Evolutionary conservation across 2,888 invertebrate genomes (phyloP).

Genomic region (Aquatica leii): DNA sequence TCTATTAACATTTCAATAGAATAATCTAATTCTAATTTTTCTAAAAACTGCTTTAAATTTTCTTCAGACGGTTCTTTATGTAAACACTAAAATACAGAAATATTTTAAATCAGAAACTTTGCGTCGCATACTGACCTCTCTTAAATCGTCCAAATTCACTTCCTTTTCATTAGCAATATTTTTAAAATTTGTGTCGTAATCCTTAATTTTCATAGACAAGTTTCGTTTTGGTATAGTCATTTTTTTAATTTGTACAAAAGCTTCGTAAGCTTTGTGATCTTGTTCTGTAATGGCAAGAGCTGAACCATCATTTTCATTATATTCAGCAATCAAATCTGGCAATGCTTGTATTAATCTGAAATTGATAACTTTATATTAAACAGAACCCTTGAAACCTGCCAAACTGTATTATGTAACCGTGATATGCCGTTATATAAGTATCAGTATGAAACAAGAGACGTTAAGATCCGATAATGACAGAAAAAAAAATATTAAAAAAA

Average conservation of each 20-base stretch:
- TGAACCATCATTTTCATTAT: slow-evolving; percentile 21
- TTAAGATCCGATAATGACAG: no score
- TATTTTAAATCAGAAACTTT: slow-evolving; percentile 17
- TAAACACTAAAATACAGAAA: slow-evolving; percentile 47
- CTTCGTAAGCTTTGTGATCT: slow-evolving; percentile 2
- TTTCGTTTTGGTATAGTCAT: slow-evolving; percentile 20
- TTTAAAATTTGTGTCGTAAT: slow-evolving; percentile 47
- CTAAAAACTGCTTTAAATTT: slow-evolving; percentile 43
- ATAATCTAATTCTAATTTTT: slow-evolving; percentile 45
- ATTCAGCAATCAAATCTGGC: slow-evolving; percentile 43
- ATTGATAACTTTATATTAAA: no score
- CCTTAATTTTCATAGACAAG: slow-evolving; percentile 40
- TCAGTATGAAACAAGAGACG: no score
- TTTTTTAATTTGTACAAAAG: slow-evolving; percentile 8
- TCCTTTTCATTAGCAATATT: slow-evolving; percentile 47
- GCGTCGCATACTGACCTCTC: slow-evolving; percentile 36
- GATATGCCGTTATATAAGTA: no score
- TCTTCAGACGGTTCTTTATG: slow-evolving; percentile 39
- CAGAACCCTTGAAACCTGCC: no score
- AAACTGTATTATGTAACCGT: no score
- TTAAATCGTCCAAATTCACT: slow-evolving; percentile 44
- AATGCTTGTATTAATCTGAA: slow-evolving; percentile 46
- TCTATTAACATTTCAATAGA: slow-evolving; percentile 37
- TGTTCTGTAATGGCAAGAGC: slow-evolving; percentile 37
- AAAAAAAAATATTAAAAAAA: no score